Base-by-base conservation (phyloP, 2,888 invertebrate species). In the Melieria omissa region DNA sequence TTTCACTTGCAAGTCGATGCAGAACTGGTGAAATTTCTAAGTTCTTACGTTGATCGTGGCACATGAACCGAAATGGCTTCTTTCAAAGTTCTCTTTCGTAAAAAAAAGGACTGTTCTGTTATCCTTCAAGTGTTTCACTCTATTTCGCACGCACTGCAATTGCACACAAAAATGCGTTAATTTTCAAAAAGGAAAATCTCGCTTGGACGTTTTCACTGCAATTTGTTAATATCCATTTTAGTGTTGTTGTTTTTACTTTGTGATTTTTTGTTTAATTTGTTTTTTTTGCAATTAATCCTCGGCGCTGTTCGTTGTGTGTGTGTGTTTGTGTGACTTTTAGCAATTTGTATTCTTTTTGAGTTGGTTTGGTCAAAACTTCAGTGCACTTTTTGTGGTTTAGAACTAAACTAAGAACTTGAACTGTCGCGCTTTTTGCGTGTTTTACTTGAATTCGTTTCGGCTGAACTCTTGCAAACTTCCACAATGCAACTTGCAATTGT, bases 1-100 rank as follows among this genome's bases (percentile, higher is more conserved):
- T 77, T 65, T 79, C 77, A 79, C 80, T 76, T 75, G 79, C 77
- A 76, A 73, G 49, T n/a, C 49, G 49, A 54, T 52, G 44, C 10
- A 62, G 52, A 0, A 16, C 12, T 54, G 42, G 7, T 10, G 45
- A n/a, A 54, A 55, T 55, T 44, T 62, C 29, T 29, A 29, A 29
- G 29, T 29, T 29, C 29, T 29, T 29, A 29, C 29, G 29, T 29
- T 29, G 29, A 29, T 29, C 29, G 29, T 29, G 29, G 29, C 29
- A 29, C 29, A 29, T 29, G 29, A 29, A 29, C 29, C 29, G 29
- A 29, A 29, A 29, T 29, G 29, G 29, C 29, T 29, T 29, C 29
- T 29, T 29, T 29, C 29, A 29, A 29, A 29, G 29, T 29, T 29
- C 29, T 29, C 29, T 29, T 29, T 29, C 29, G 29, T 2, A 2